Evolutionary conservation across 37 sponge, comb jelly and placozoan species (phyloP), one percentile per base, ranked within the genome.

Genomic region (Haliclona indistincta): DNA sequence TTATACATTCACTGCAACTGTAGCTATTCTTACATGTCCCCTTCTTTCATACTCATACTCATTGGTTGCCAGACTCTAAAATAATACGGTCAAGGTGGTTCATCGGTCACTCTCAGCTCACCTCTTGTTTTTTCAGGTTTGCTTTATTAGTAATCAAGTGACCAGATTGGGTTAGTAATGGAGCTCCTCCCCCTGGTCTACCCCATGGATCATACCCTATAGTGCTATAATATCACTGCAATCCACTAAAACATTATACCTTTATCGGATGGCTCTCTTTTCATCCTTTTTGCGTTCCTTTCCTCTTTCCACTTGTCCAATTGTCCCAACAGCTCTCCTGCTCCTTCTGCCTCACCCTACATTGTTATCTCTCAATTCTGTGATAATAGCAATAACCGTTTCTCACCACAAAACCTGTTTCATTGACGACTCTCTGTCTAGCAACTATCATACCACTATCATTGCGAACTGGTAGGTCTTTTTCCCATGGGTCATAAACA

Each of bases 121-220:
- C 5, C 42, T 1, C 28, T 17, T 28, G 68, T 10, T n/a, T n/a
- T n/a, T n/a, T n/a, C n/a, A n/a, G n/a, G n/a, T n/a, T n/a, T n/a
- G n/a, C n/a, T n/a, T n/a, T n/a, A 40, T 62, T 39, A 40, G 70
- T 35, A 2, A 60, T 22, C n/a, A 64, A 30, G 6, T 81, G 54
- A 2, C 88, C 82, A 49, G 38, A 1, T 0, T 36, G 28, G 32
- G 63, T 38, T 17, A n/a, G 51, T 37, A 76, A 54, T 8, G 88
- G 88, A 49, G 82, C 82, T 20, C 82, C 82, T 20, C 60, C 77
- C 1, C 82, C 82, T 17, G 78, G 73, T 30, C 65, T 81, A 44
- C 88, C 88, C 87, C 80, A 86, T 7, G 87, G 87, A 36, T 79
- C 62, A 56, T 73, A 85, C 38, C 51, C 51, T n/a, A n/a, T n/a